Conservation (phyloP, 2,888 invertebrate genomes). For the Linnaemya vulpina region DNA sequence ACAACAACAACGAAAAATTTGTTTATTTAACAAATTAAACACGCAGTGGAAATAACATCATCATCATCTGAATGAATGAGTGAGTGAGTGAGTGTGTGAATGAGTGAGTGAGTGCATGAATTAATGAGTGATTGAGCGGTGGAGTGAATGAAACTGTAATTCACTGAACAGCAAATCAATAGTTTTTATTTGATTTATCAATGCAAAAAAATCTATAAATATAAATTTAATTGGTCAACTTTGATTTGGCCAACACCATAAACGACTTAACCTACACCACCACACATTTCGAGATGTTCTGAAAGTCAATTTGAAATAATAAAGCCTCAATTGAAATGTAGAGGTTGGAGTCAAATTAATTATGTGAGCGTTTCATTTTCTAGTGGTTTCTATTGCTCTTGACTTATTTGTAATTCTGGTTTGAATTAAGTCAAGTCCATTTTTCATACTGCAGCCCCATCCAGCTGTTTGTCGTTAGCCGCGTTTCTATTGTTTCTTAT, state of each 20-base stretch:
- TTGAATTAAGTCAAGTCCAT: slow-evolving; percentile 66
- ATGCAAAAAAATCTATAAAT: slow-evolving; percentile 43
- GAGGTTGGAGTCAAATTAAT: background rate
- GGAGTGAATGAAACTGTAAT: slow-evolving; percentile 40
- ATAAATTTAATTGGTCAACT: slow-evolving; percentile 26
- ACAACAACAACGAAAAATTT: slow-evolving; percentile 5
- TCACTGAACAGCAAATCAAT: slow-evolving; percentile 19
- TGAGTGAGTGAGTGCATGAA: no score
- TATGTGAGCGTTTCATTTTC: slow-evolving; percentile 18
- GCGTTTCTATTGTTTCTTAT: background rate
- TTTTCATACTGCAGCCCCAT: no score
- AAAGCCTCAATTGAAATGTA: background rate
- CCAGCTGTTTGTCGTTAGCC: no score
- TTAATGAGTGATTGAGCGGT: slow-evolving; percentile 10
- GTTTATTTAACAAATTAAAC: slow-evolving; percentile 1
- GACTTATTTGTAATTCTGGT: slow-evolving; percentile 58
- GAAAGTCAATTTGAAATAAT: background rate
- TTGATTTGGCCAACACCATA: slow-evolving; percentile 11
- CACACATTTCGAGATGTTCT: background rate
- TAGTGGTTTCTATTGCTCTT: slow-evolving; percentile 2
- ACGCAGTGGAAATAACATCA: slow-evolving; percentile 45
- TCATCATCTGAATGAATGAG: slow-evolving; percentile 20
- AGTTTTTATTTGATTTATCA: slow-evolving; percentile 51
- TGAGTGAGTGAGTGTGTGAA: slow-evolving; percentile 33
- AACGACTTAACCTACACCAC: background rate